Evolutionary conservation across 2,888 invertebrate species (phyloP).

Genomic region (Digitonthophagus gazella): DNA sequence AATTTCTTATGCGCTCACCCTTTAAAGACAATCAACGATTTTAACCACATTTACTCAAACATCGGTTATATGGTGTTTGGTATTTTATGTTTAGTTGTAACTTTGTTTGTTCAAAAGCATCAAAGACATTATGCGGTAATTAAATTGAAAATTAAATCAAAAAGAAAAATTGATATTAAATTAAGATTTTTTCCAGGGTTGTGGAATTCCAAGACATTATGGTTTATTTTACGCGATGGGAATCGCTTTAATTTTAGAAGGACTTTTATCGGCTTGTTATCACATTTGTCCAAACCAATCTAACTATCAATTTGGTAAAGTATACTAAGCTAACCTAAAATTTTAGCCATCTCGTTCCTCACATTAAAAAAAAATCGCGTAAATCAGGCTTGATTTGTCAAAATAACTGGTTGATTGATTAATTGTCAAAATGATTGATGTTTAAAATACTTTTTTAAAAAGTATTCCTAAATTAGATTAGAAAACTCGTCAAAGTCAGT

Average conservation of each 20-base stretch:
- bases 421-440: no score
- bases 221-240: constrained; percentile 88
- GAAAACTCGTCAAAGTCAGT: no score
- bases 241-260: constrained; percentile 80
- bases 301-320: constrained; percentile 87
- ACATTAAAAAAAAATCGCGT: no score
- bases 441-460: no score
- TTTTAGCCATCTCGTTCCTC: not conserved
- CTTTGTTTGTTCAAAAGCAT: constrained; percentile 55
- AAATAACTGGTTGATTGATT: no score
- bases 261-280: constrained; percentile 81
- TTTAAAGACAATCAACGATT: constrained; percentile 69
- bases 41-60: constrained; percentile 86
- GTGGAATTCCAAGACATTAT: constrained; percentile 74
- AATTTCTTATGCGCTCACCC: constrained; percentile 86
- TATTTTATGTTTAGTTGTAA: constrained; percentile 71
- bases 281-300: constrained; percentile 87
- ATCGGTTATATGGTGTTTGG: constrained; percentile 79
- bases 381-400: no score
- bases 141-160: not conserved
- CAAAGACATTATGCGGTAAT: constrained; percentile 22
- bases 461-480: no score
- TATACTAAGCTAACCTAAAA: not conserved
- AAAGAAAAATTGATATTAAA: not conserved
- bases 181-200: constrained; percentile 52